Evolutionary conservation across 2,888 invertebrate species (phyloP).

Genomic region (Lepidochrysops patricia): DNA sequence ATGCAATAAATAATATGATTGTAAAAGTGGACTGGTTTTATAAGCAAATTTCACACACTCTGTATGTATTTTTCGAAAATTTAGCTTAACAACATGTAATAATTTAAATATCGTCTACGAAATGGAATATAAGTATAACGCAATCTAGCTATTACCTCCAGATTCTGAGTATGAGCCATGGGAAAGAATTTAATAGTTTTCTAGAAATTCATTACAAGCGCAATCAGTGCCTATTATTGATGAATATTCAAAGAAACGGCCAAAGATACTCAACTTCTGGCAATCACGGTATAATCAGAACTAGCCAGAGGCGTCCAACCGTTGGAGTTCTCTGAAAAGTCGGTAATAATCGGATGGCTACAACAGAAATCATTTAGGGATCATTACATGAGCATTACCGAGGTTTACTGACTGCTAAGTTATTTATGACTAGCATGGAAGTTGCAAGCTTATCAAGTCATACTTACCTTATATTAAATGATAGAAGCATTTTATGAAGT

Average conservation of each 20-base stretch:
- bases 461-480: too few relatives aligned
- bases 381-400: constrained; percentile 21
- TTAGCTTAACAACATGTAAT: background rate
- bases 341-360: constrained; percentile 22
- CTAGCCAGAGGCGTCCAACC: constrained; percentile 21
- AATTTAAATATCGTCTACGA: background rate
- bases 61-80: background rate
- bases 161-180: background rate
- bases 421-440: background rate
- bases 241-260: constrained; percentile 2
- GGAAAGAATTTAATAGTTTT: constrained; percentile 1
- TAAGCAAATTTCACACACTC: background rate
- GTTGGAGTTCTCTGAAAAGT: constrained; percentile 28
- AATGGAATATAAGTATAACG: background rate
- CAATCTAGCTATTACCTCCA: background rate
- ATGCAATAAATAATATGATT: background rate
- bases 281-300: constrained; percentile 19
- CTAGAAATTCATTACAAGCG: constrained; percentile 35
- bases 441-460: background rate
- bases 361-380: constrained; percentile 12
- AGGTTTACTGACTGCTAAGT: background rate
- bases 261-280: constrained; percentile 16
- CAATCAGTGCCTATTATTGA: constrained; percentile 1
- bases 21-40: background rate
- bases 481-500: too few relatives aligned